Evolutionary conservation across 2,113 vertebrate genomes (phyloP), one percentile per base, ranked within the genome.

Genomic region (Cricetomys ansorgei): DNA sequence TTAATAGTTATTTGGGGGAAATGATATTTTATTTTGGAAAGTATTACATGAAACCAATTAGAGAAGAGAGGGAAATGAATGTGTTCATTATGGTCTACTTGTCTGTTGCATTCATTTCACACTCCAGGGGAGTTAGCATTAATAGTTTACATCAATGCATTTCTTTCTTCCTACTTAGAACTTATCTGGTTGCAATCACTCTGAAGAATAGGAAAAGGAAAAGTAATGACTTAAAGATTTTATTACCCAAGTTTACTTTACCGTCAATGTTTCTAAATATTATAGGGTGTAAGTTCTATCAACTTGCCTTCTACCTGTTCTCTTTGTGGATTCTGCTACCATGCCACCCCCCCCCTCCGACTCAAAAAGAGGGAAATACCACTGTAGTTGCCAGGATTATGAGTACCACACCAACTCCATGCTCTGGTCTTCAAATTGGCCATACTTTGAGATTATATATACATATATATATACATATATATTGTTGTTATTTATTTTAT

Each of bases 211-310:
- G 17, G 7, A 45, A 59, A 85, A 7, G 31, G 25, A 15, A 11
- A 4, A 0, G 11, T 13, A n/a, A 27, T 12, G 70, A 8, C 3
- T 67, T 45, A 29, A 43, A 25, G 2, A 19, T 16, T 70, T 15
- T 81, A 2, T 55, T 40, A 21, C 2, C 1, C 10, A 43, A 5
- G 7, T 50, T 84, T 79, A 3, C 7, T 87, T 72, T n/a, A 29
- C 11, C 48, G 21, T 17, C 43, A 3, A 34, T 16, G 34, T 79
- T 37, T 90, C 7, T 5, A 5, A 93, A 1, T 21, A 40, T 45
- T 3, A 13, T 0, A 62, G 21, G 0, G 1, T 23, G 0, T 21
- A 31, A 5, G 8, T 43, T n/a, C 11, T n/a, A 31, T 65, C n/a
- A 34, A 25, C 10, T 43, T 16, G 37, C 1, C 29, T 15, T 40